phyloP scores from a whole-genome alignment of 2,888 invertebrate genomes.

The Galeruca laticollis region DNA sequence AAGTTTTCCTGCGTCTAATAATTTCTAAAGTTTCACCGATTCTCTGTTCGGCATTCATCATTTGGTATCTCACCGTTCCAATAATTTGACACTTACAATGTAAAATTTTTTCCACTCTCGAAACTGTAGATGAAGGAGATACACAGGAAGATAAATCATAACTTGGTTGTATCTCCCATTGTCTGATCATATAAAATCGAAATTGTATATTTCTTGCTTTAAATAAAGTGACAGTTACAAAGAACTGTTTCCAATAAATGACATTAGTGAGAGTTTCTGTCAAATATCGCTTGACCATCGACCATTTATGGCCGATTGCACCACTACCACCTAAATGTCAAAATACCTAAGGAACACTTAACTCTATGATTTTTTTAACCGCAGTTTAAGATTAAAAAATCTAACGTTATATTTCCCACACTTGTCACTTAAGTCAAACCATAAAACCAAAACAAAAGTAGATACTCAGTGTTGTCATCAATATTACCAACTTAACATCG shows the following conservation, averaged over 20 bases:
- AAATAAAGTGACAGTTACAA: neutral
- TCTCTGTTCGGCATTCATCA: conserved; percentile 45
- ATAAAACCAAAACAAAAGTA: too few species aligned
- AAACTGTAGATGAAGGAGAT: neutral
- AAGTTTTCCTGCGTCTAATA: conserved; percentile 38
- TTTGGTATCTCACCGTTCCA: conserved; percentile 49
- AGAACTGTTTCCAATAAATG: neutral
- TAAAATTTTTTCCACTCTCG: conserved; percentile 49
- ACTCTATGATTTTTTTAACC: too few species aligned
- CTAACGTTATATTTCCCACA: too few species aligned
- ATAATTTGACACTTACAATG: conserved; percentile 55
- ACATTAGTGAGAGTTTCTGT: neutral
- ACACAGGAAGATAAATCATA: neutral
- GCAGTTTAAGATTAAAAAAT: too few species aligned
- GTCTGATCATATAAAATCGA: neutral
- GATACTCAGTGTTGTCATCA: too few species aligned
- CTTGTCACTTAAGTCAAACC: too few species aligned
- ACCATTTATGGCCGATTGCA: too few species aligned
- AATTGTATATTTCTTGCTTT: neutral
- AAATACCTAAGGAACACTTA: too few species aligned
- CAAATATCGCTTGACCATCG: neutral
- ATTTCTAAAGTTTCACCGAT: conserved; percentile 39
- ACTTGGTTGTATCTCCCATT: neutral
- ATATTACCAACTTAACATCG: too few species aligned
- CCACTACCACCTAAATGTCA: too few species aligned